These are phyloP conservation scores for Brachynemurus nebulosus DNA, from an alignment of 2,888 invertebrate genomes.

Conservation along the genomic window DNA sequence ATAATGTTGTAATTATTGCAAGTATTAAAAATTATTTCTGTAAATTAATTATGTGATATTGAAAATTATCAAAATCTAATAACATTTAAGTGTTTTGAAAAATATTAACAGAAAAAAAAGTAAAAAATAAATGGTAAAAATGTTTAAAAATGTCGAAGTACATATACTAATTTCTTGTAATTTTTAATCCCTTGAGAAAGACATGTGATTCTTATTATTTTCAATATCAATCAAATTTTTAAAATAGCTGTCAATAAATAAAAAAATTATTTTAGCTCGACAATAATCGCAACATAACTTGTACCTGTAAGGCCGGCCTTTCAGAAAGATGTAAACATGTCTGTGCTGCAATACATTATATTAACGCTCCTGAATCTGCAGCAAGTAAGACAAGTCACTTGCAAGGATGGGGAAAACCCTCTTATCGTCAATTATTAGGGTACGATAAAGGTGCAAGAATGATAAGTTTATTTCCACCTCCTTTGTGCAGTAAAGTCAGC, in stretches of 20 bases:
- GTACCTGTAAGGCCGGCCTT: conserved; percentile 2
- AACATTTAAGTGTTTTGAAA: no score
- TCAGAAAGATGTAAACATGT: not conserved
- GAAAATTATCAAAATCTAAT: no score
- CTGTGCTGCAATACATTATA: not conserved
- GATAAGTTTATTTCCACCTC: conserved; percentile 1
- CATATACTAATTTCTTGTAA: no score
- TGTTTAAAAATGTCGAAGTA: no score
- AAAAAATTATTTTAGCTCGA: not conserved
- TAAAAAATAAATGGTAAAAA: no score
- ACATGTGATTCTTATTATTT: no score
- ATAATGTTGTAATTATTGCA: conserved; percentile 12
- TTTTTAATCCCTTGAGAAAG: no score
- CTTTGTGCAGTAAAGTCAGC: no score
- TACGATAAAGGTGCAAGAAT: conserved; percentile 2
- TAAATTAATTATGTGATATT: not conserved
- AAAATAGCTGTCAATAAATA: not conserved
- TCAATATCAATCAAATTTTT: no score
- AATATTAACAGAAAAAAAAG: no score
- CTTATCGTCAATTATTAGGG: conserved; percentile 1
- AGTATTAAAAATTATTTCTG: conserved; percentile 4
- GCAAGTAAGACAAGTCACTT: not conserved
- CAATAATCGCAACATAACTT: not conserved
- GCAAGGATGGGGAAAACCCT: conserved; percentile 1
- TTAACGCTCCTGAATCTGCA: conserved; percentile 2